Base-by-base conservation (phyloP, 2,113 vertebrate species). In the Junco hyemalis region DNA sequence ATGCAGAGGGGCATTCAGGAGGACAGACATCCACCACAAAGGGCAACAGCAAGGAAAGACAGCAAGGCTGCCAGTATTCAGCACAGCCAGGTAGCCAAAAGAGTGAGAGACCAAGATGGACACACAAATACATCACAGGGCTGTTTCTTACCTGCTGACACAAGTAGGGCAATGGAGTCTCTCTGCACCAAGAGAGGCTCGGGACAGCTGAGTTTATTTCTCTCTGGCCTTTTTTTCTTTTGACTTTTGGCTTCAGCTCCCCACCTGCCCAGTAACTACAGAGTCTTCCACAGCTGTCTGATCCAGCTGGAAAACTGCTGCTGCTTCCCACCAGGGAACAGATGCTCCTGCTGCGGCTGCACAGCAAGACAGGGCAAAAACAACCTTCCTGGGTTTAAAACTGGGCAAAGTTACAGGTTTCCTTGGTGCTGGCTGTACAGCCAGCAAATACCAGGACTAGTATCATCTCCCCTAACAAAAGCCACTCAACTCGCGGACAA, bases 381-480 rank as follows among this genome's bases (percentile, higher is more conserved):
- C 16, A 69, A 29, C 35, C 54, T 44, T 86, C 63, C 71, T 69
- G 66, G 53, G 35, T 88, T 85, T 81, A 79, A 93, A 93, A 88
- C 36, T 7, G 8, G 74, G 80, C 82, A 72, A 60, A 71, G 66
- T 68, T 84, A 89, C 48, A 68, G 59, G 79, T 51, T 81, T 65
- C 76, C 71, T 57, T 29, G 66, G 51, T 71, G 48, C 48, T 82
- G 61, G 63, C 74, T 69, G 45, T 47, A 82, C 0, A 6, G 68
- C 47, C 90, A 95, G 90, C 85, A 76, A 79, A 90, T 47, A 70
- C 61, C 81, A 81, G 73, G 81, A 81, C 74, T 45, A 86, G 79
- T 77, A 87, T 93, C 85, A 89, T 90, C 84, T 80, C n/a, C 63
- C 23, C 74, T 42, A 92, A 92, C 66, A 94, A 90, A 96, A 95